These are phyloP conservation scores for Indicator maculatus DNA, from an alignment of 2,113 vertebrate species.

Conservation along the genomic window DNA sequence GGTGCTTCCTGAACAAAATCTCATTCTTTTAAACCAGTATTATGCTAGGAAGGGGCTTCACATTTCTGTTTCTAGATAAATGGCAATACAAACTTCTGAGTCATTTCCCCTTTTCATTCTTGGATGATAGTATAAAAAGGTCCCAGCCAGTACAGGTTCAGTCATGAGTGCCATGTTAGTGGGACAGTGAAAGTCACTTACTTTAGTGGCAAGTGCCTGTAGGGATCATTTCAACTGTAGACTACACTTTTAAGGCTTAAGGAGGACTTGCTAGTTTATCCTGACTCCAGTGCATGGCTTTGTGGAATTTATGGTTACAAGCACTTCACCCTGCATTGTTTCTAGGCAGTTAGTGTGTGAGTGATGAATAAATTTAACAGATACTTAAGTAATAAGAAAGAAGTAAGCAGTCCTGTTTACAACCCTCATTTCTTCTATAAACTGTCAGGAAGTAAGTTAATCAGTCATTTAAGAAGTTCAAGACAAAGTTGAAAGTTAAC, in stretches of 20 bases:
- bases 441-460: constrained; percentile 57
- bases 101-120: background rate
- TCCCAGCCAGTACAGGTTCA: background rate
- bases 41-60: background rate
- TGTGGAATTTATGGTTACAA: constrained; percentile 10
- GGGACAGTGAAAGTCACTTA: background rate
- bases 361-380: constrained; percentile 71
- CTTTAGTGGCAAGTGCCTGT: background rate
- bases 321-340: background rate
- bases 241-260: background rate
- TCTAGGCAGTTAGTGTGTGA: constrained; percentile 39
- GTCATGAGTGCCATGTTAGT: background rate
- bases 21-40: accelerated
- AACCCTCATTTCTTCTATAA: constrained; percentile 62
- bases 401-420: constrained; percentile 52
- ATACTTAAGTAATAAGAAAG: constrained; percentile 63
- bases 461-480: constrained; percentile 65
- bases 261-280: background rate
- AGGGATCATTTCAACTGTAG: background rate
- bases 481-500: constrained; percentile 55
- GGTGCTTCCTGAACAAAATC: background rate
- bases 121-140: background rate
- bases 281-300: background rate
- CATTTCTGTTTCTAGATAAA: background rate
- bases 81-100: background rate